Base-by-base conservation (phyloP, 2,113 vertebrate species). In the Pseudonaja textilis region DNA sequence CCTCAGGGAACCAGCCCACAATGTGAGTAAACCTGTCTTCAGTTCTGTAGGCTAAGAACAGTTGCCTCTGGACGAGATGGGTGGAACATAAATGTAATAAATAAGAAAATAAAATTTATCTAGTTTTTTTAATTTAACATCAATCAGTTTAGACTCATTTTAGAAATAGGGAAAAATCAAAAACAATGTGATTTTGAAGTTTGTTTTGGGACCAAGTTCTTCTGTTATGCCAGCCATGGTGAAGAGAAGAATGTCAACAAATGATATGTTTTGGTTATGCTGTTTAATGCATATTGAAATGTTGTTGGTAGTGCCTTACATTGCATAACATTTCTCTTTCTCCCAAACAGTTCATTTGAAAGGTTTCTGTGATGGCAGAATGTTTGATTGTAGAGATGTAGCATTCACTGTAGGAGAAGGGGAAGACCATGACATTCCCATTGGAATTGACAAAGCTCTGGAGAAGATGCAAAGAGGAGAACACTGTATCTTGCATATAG, bases 381-480 rank as follows among this genome's bases (percentile, higher is more conserved):
- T 97, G 93, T 99, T 99, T 34, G 99, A 99, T 95, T 97, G 97
- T 96, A 98, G 98, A 95, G 98, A 99, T 0, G 97, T 99, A 93
- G 97, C 94, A 18, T 99, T 99, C 39, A 95, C 97, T 0, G 98
- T 99, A 85, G 98, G 99, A 0, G 98, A 99, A 96, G 98, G 98
- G 69, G 98, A 99, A 93, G 99, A 99, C 93, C 98, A 98, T 1
- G 98, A 98, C 81, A 97, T 99, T 96, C 99, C 99, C 50, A 97
- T 99, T 0, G 99, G 99, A 90, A 99, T 99, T 0, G 99, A 99
- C 97, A 98, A 98, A 93, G 99, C 99, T 92, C 98, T 99, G 97
- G 99, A 99, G 96, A 99, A 99, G 95, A 99, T 99, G 98, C 99
- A 99, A 96, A 98, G 97, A 93, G 99, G 98, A 97, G 99, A 99